Evolutionary conservation across 53 echinoderm and acorn worm genomes (phyloP).

Genomic region (Crossaster papposus): DNA sequence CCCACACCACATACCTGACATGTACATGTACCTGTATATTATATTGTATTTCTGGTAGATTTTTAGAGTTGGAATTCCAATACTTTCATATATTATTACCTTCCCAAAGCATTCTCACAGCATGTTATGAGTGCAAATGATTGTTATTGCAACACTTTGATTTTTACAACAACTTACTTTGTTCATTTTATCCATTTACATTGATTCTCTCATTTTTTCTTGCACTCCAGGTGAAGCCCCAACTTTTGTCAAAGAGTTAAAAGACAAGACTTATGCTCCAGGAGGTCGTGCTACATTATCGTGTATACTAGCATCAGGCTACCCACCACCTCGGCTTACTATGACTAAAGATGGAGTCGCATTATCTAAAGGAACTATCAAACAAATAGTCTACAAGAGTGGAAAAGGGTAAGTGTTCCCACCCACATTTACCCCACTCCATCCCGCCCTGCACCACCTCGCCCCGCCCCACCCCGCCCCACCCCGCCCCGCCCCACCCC

Average conservation of each 20-base stretch:
- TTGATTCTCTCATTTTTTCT: background rate
- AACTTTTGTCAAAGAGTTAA: slow-evolving; percentile 38
- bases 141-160: too few relatives aligned
- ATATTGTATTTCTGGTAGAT: too few relatives aligned
- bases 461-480: too few relatives aligned
- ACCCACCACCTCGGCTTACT: slow-evolving; percentile 29
- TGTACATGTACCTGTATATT: too few relatives aligned
- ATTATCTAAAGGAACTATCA: slow-evolving; percentile 28
- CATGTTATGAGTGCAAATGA: too few relatives aligned
- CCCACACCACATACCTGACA: too few relatives aligned
- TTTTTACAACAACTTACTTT: background rate
- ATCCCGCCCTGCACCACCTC: background rate
- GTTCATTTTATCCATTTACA: too few relatives aligned
- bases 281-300: slow-evolving; percentile 37
- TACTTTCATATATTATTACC: too few relatives aligned
- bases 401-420: slow-evolving; percentile 49
- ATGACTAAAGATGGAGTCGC: slow-evolving; percentile 48
- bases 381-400: slow-evolving; percentile 33
- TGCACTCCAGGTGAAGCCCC: slow-evolving; percentile 47
- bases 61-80: too few relatives aligned
- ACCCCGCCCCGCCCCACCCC: too few relatives aligned
- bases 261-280: slow-evolving; percentile 7
- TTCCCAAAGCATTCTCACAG: too few relatives aligned
- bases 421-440: background rate
- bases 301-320: slow-evolving; percentile 36